phyloP scores from a whole-genome alignment of 1,140 invertebrate genomes.

The Hycleus cichorii region DNA sequence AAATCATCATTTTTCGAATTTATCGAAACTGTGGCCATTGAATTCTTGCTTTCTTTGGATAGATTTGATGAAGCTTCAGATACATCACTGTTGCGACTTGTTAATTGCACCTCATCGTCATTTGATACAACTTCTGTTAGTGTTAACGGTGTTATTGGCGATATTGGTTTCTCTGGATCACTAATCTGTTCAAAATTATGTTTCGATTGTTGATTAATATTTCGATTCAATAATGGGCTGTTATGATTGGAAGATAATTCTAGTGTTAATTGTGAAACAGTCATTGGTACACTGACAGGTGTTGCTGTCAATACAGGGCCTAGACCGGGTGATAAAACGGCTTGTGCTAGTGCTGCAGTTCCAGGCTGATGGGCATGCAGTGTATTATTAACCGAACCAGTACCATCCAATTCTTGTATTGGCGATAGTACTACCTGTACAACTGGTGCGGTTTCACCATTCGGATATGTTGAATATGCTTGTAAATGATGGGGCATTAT shows the following conservation, averaged over 20 bases:
- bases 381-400: conserved; percentile 57
- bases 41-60: conserved; percentile 21
- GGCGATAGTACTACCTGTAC: conserved; percentile 71
- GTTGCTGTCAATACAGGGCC: conserved; percentile 50
- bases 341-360: conserved; percentile 61
- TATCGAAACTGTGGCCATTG: conserved; percentile 25
- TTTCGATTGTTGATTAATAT: conserved; percentile 24
- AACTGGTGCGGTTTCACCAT: conserved; percentile 52
- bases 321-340: conserved; percentile 58
- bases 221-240: conserved; percentile 42
- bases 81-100: conserved; percentile 18
- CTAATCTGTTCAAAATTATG: conserved; percentile 29
- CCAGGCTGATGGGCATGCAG: conserved; percentile 59
- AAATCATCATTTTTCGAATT: conserved; percentile 16
- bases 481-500: conserved; percentile 53
- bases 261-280: conserved; percentile 41
- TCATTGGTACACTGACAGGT: conserved; percentile 44
- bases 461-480: conserved; percentile 46
- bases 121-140: conserved; percentile 25
- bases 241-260: conserved; percentile 38
- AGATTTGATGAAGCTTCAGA: conserved; percentile 26
- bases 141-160: background rate
- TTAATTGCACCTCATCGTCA: conserved; percentile 4
- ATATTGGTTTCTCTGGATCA: conserved; percentile 30
- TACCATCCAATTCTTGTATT: conserved; percentile 65